Evolutionary conservation across 2,113 vertebrate species (phyloP).

Genomic region (Trichechus manatus): DNA sequence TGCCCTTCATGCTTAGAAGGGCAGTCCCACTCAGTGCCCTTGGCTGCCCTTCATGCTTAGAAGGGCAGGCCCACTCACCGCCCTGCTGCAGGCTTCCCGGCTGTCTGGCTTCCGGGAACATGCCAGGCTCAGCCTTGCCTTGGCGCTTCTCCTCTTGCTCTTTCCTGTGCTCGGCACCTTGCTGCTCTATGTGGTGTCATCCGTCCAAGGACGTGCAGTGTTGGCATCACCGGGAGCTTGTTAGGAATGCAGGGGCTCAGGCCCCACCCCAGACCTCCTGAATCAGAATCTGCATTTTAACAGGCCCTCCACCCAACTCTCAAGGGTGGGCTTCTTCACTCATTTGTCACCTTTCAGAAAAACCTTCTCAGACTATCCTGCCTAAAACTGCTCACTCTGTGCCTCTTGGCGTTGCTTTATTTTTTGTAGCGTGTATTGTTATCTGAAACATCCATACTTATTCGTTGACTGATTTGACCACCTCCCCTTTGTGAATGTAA

Average conservation of each 20-base stretch:
- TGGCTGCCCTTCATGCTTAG: neutral
- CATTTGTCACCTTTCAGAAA: neutral
- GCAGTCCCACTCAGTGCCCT: too few species aligned
- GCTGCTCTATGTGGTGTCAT: too few species aligned
- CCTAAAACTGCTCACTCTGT: neutral
- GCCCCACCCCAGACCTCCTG: neutral
- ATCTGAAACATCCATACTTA: neutral
- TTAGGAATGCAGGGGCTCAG: neutral
- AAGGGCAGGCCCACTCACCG: neutral
- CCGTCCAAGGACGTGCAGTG: neutral
- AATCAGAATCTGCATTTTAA: neutral
- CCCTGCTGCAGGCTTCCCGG: neutral
- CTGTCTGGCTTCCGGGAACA: neutral
- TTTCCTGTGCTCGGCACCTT: neutral
- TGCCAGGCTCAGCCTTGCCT: neutral
- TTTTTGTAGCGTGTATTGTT: neutral
- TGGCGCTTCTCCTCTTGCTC: neutral
- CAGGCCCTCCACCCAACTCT: neutral
- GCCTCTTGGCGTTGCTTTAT: neutral
- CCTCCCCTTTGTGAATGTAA: neutral
- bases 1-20: neutral
- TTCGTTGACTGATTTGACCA: neutral
- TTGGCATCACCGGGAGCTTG: rapidly evolving
- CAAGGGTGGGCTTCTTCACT: rapidly evolving
- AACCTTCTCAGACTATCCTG: neutral